phyloP scores from a whole-genome alignment of 2,888 invertebrate genomes.

The Trachelus troglodyta region DNA sequence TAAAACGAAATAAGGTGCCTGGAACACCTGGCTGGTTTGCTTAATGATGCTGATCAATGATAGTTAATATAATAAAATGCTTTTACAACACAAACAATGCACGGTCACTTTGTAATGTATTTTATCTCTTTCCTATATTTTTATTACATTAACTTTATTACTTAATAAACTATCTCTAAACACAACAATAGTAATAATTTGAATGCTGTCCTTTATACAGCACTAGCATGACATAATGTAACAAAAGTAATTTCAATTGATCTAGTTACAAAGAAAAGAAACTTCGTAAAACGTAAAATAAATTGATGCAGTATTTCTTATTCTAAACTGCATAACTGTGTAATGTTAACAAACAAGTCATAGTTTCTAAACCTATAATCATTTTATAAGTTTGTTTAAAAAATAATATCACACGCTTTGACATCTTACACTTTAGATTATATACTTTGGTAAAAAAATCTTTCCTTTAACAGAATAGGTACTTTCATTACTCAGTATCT shows the following conservation, averaged over 20 bases:
- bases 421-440: not conserved
- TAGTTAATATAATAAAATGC: not conserved
- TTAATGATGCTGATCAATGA: not conserved
- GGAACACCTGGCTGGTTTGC: slow-evolving; percentile 79
- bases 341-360: not conserved
- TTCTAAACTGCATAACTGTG: not conserved
- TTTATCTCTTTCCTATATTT: not conserved
- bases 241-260: not conserved
- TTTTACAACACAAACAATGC: not conserved
- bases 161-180: not conserved
- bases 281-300: not conserved
- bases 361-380: not conserved
- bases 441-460: not conserved
- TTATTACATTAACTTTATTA: not conserved
- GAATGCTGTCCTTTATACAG: not conserved
- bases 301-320: not conserved
- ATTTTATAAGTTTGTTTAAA: not conserved
- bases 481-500: not conserved
- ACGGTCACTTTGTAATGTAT: not conserved
- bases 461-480: not conserved
- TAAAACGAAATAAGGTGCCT: slow-evolving; percentile 75
- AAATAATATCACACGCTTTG: not conserved
- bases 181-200: not conserved
- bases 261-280: not conserved
- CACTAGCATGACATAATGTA: not conserved